Base-by-base conservation (phyloP, 2,113 vertebrate species). In the Tenrec ecaudatus region DNA sequence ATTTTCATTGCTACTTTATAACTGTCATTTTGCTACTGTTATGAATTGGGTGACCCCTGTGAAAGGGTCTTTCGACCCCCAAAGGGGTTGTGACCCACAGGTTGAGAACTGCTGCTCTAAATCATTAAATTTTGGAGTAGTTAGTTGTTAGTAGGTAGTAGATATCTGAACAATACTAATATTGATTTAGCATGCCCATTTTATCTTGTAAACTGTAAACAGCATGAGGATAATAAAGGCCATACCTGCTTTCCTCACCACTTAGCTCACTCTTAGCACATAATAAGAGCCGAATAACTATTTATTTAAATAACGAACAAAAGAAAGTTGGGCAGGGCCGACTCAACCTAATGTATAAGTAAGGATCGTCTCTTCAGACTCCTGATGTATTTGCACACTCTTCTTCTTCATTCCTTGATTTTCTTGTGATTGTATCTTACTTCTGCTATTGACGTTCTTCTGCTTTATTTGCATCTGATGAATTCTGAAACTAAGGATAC, bases 271-370 rank as follows among this genome's bases (percentile, higher is more conserved):
- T 33, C 27, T 60, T 64, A 75, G 29, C 36, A 79, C 17, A 81
- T 0, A 64, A 19, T 16, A 89, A 25, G 47, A 81, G 60, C 36
- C 80, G 75, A 73, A 68, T 66, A 92, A 5, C 20, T 77, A 53
- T 47, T 83, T 89, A 68, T 77, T 95, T 79, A 86, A 81, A 69
- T 27, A 82, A 82, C 29, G 20, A 90, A 92, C 64, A 68, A 29
- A 62, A 23, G 27, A 7, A 84, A n/a, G 25, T 31, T 78, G 81
- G 4, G 17, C 10, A 78, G 80, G 86, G 17, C 29, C 71, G 68
- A 90, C 22, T 82, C 60, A 69, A 36, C 69, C 17, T 64, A 40
- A 84, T 91, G 81, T 27, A 9, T 47, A 86, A 17, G 33, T 64
- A 20, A 62, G 68, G 23, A 16, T 89, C 29, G 0, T 60, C 6